phyloP scores from a whole-genome alignment of 2,888 invertebrate species.

The Eustalomyia histrio region DNA sequence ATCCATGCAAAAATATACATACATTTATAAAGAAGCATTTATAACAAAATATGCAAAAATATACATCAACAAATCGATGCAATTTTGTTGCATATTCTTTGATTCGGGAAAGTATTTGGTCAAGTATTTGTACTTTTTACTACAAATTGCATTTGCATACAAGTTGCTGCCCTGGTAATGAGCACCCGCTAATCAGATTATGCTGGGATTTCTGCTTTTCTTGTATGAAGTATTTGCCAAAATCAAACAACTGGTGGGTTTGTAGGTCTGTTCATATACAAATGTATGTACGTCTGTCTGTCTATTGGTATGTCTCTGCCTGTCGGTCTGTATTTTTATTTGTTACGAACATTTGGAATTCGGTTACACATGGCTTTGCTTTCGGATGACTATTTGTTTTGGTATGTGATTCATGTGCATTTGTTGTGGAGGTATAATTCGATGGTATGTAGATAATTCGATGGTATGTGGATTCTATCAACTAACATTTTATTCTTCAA shows the following conservation, averaged over 20 bases:
- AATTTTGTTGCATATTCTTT: no score
- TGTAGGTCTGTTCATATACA: constrained; percentile 36
- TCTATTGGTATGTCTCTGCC: constrained; percentile 26
- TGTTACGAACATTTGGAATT: constrained; percentile 57
- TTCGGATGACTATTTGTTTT: constrained; percentile 57
- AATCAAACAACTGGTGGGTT: constrained; percentile 48
- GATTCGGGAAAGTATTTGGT: no score
- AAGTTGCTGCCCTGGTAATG: no score
- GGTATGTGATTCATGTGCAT: constrained; percentile 63
- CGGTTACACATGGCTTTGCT: constrained; percentile 48
- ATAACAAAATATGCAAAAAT: no score
- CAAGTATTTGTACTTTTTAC: no score
- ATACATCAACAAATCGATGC: no score
- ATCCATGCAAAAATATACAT: no score
- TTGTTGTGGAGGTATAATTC: constrained; percentile 33
- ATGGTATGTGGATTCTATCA: background rate
- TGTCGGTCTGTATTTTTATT: constrained; percentile 33
- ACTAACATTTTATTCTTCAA: background rate
- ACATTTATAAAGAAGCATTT: no score
- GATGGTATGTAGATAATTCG: constrained; percentile 8
- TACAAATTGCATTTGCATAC: no score
- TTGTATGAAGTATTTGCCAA: background rate
- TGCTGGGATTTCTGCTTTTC: constrained; percentile 36
- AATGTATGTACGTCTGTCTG: constrained; percentile 31
- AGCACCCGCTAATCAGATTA: no score